Base-by-base conservation (phyloP, 2,797 vertebrate genomes). In the Taeniopygia guttata region DNA sequence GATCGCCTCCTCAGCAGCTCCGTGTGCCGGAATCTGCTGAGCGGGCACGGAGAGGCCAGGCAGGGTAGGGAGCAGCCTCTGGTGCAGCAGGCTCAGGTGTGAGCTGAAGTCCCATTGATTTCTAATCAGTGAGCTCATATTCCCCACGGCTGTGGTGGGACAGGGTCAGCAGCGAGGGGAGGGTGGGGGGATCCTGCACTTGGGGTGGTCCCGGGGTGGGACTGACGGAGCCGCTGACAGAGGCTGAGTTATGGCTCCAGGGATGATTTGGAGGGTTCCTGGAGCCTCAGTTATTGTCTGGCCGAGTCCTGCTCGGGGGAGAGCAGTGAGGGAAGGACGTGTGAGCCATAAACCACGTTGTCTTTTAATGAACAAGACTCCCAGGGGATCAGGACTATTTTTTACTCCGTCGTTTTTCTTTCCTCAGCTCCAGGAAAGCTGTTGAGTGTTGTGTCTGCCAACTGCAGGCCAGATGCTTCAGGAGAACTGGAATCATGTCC, bases 281-380 rank as follows among this genome's bases (percentile, higher is more conserved):
- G 75, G 90, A 95, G 78, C 90, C 86, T 75, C 10, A 2, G 55
- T 82, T 58, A 52, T 88, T 90, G 77, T 93, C 95, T 92, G 81
- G 42, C 89, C 87, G 88, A 60, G 81, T 84, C 88, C 90, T 11
- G 13, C 70, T 59, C 8, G 10, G 84, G 74, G 93, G 92, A 91
- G 84, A 89, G 45, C 84, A 43, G 70, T 1, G 7, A 42, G 77
- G 84, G 81, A 59, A 81, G 79, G 67, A 82, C 25, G 56, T 7
- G n/a, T 67, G 78, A 95, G 93, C 90, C 78, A 49, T 94, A 95
- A 95, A 94, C 87, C 88, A 92, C 83, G 63, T 63, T 96, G 92
- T 80, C 95, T 96, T 84, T 60, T 93, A 87, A 83, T 60, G 89
- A 91, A 60, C 38, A 9, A 76, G 84, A 36, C 84, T 79, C 93